Evolutionary conservation across 1,140 invertebrate genomes (phyloP).

Genomic region (Polypedilum vanderplanki): DNA sequence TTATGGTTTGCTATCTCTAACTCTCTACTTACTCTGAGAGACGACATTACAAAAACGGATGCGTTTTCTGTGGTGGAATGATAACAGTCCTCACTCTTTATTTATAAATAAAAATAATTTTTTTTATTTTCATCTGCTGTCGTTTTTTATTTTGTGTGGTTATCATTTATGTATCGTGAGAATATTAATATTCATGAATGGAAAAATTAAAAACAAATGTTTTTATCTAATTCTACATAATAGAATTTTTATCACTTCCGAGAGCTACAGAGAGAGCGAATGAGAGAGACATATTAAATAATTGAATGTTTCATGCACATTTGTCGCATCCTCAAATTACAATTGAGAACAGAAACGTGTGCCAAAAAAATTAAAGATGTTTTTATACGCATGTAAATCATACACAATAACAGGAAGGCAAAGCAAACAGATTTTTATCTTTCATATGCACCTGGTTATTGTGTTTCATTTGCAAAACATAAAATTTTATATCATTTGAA

Average conservation of each 20-base stretch:
- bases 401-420: background rate
- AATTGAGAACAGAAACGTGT: background rate
- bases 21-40: background rate
- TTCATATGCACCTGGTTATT: constrained; percentile 16
- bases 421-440: constrained; percentile 23
- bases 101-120: too few relatives aligned
- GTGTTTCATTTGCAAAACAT: background rate
- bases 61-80: constrained; percentile 6
- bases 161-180: too few relatives aligned
- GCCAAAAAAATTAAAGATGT: constrained; percentile 10
- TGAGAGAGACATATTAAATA: too few relatives aligned
- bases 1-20: background rate
- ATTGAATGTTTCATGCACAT: background rate
- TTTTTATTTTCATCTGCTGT: too few relatives aligned
- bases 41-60: constrained; percentile 15
- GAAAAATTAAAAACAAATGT: too few relatives aligned
- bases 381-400: background rate
- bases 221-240: too few relatives aligned
- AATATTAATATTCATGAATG: too few relatives aligned
- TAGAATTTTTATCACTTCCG: too few relatives aligned
- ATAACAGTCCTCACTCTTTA: background rate
- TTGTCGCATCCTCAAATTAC: background rate
- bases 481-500: background rate
- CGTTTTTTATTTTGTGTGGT: too few relatives aligned
- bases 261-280: too few relatives aligned